phyloP scores from a whole-genome alignment of 1,140 invertebrate species.

The Trichomalopsis sarcophagae region DNA sequence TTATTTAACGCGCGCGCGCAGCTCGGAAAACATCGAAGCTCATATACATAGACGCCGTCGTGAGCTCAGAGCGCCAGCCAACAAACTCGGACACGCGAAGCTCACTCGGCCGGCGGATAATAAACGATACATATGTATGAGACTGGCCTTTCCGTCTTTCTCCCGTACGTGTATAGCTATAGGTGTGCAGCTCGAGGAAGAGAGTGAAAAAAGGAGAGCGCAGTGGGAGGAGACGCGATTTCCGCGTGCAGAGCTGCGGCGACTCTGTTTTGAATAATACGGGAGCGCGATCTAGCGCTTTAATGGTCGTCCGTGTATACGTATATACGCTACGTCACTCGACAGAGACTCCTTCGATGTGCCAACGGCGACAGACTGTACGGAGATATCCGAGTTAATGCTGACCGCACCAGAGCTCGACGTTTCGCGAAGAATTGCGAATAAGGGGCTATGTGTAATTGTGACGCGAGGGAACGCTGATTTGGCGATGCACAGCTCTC shows the following conservation, averaged over 20 bases:
- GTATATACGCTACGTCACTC: no score
- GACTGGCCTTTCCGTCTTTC: background rate
- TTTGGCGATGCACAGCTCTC: no score
- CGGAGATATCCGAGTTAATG: no score
- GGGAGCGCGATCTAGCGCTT: constrained; percentile 34
- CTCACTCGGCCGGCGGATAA: background rate
- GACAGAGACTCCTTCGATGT: no score
- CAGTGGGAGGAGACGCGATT: constrained; percentile 20
- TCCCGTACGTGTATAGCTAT: background rate
- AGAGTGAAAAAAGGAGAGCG: background rate
- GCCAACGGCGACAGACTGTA: background rate
- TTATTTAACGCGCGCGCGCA: background rate
- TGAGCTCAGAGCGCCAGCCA: background rate
- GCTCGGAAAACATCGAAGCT: constrained; percentile 22
- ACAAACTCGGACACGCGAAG: background rate
- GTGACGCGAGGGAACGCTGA: background rate
- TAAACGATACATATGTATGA: constrained; percentile 31
- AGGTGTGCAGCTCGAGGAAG: background rate
- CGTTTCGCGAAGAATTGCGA: no score
- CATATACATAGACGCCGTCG: background rate
- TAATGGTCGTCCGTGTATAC: constrained; percentile 25
- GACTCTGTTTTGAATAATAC: constrained; percentile 44
- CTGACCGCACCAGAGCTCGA: no score
- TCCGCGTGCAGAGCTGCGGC: background rate
- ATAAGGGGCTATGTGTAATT: background rate